Conservation (phyloP, 2,888 invertebrate species). For the Bombyx huttoni region DNA sequence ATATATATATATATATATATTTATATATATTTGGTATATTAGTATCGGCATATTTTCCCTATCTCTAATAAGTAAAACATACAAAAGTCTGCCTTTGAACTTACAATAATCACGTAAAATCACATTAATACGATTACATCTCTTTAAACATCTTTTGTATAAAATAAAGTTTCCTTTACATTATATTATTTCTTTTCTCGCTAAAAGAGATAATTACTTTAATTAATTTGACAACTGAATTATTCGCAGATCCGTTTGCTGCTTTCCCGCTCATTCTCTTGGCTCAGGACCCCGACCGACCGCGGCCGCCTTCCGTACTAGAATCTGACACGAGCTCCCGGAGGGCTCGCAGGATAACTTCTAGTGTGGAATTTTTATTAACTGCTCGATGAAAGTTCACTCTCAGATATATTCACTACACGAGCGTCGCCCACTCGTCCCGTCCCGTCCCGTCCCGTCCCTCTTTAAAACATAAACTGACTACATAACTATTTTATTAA, state of each 20-base stretch:
- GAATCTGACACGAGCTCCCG: slow-evolving; percentile 48
- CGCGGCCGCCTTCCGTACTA: slow-evolving; percentile 40
- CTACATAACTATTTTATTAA: too few relatives aligned
- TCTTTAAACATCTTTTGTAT: background rate
- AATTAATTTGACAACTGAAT: background rate
- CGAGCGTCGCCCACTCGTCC: background rate
- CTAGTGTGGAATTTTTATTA: slow-evolving; percentile 63
- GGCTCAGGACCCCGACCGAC: slow-evolving; percentile 22
- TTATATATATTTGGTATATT: too few relatives aligned
- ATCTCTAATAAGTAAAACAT: too few relatives aligned
- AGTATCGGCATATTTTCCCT: too few relatives aligned
- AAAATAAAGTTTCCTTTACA: background rate
- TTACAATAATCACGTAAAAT: too few relatives aligned
- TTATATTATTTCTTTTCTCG: background rate
- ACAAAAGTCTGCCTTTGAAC: too few relatives aligned
- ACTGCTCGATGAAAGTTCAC: slow-evolving; percentile 19
- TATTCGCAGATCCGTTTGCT: background rate
- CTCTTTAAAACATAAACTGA: too few relatives aligned
- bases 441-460: too few relatives aligned
- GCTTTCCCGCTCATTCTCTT: slow-evolving; percentile 9
- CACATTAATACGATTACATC: too few relatives aligned
- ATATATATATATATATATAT: too few relatives aligned
- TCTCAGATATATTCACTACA: background rate
- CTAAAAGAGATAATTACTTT: background rate
- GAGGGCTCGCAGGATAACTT: slow-evolving; percentile 58